phyloP scores from a whole-genome alignment of 2,888 invertebrate species.

The Pachymerium ferrugineum region DNA sequence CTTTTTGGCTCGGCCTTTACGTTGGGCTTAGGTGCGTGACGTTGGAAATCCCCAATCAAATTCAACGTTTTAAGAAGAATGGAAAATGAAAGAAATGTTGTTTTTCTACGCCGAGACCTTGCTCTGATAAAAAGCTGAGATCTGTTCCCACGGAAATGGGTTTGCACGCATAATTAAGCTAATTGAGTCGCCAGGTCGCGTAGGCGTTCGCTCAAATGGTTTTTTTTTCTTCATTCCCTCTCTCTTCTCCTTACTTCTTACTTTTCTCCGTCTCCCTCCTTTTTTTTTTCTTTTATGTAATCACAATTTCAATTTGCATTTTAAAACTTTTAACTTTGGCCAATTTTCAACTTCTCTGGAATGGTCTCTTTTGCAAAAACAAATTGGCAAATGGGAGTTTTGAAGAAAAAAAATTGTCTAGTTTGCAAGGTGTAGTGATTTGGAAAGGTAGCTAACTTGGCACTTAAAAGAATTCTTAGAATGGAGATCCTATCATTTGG shows the following conservation, averaged over 20 bases:
- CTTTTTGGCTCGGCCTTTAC: neutral
- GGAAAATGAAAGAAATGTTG: neutral
- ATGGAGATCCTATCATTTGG: too few relatives aligned
- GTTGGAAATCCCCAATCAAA: constrained; percentile 13
- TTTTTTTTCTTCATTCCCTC: neutral
- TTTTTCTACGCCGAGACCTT: neutral
- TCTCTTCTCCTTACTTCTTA: neutral
- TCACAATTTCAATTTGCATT: constrained; percentile 13
- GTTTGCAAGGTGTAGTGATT: neutral
- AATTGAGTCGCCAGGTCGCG: constrained; percentile 13
- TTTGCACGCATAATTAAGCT: constrained; percentile 13
- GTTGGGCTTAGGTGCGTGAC: constrained; percentile 1
- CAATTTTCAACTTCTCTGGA: constrained; percentile 13
- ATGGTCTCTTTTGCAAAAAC: constrained; percentile 6
- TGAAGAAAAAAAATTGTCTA: too few relatives aligned
- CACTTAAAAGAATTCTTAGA: neutral
- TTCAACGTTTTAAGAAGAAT: neutral
- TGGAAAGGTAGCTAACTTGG: constrained; percentile 3
- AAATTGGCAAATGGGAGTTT: neutral
- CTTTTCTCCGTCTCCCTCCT: neutral
- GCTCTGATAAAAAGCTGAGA: neutral
- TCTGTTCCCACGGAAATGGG: constrained; percentile 3
- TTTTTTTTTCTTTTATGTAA: neutral
- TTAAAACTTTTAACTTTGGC: constrained; percentile 13
- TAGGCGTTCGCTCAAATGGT: constrained; percentile 13